Base-by-base conservation (phyloP, 1,140 invertebrate species). In the Drosophila cardini region DNA sequence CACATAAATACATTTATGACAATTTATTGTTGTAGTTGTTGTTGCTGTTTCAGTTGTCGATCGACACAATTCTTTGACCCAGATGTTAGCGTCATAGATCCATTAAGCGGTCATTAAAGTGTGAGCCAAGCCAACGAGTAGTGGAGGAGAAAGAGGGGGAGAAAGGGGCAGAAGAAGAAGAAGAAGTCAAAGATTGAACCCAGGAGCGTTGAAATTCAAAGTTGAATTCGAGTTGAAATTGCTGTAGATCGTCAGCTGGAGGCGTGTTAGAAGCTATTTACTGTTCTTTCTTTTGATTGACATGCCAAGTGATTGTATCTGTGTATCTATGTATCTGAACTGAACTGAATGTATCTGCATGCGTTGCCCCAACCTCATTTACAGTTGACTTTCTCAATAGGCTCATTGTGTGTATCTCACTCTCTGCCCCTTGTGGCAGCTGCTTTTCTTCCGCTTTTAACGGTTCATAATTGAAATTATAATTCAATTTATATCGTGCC, bases 391-490 rank as follows among this genome's bases (percentile, higher is more conserved):
- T 48, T 76, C 67, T 86, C 79, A 86, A 85, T 85, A 77, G 78
- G 70, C 81, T 48, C 81, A 74, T 85, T 85, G 82, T 85, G 21
- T 26, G 21, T 26, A 26, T 26, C 21, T 26, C 21, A 55, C 38
- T 60, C 42, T 16, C 53, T n/a, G 46, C 45, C 30, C 18, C 50
- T 4, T 45, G 38, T 70, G 57, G 52, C 64, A 70, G 68, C 73
- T 48, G 79, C 69, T 83, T 86, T 89, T 86, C 83, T 86, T 86
- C 83, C 83, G 83, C 83, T 87, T 79, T 89, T 86, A 87, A 86
- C 83, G 76, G 83, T 83, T 83, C 84, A 80, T 86, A 86, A 86
- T 86, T 86, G 83, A 86, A 86, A 86, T 87, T 89, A 87, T 86
- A 86, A 86, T 86, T 83, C 83, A 86, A 86, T 86, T 86, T 86